Conservation (phyloP, 2,888 invertebrate genomes). For the Limenitis arthemis region DNA sequence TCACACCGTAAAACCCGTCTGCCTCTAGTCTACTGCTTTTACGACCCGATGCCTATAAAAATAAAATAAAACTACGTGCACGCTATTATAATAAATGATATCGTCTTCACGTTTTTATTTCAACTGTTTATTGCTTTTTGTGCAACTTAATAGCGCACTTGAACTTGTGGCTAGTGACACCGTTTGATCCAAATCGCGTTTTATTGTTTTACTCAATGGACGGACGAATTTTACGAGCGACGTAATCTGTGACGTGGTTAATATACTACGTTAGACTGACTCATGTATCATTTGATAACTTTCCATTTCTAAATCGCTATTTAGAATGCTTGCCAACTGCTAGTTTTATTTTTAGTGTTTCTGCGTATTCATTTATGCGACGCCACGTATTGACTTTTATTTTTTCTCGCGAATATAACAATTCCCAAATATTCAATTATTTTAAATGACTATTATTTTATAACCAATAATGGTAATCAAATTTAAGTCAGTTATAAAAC, state of each 20-base stretch:
- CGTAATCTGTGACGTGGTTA: conserved; percentile 60
- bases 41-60: conserved; percentile 64
- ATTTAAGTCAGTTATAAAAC: no score
- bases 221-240: conserved; percentile 63
- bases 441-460: no score
- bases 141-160: conserved; percentile 68
- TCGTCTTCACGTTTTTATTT: conserved; percentile 57
- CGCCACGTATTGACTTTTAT: no score
- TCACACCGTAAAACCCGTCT: conserved; percentile 60
- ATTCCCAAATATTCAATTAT: no score
- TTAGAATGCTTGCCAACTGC: conserved; percentile 13
- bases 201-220: conserved; percentile 68
- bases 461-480: no score
- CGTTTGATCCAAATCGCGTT: conserved; percentile 66
- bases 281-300: conserved; percentile 54
- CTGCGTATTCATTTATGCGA: neutral
- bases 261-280: conserved; percentile 46
- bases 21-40: conserved; percentile 63
- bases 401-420: no score
- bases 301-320: conserved; percentile 42
- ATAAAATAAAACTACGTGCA: conserved; percentile 48
- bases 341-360: conserved; percentile 5
- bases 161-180: conserved; percentile 70
- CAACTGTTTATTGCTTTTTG: conserved; percentile 62
- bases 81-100: conserved; percentile 48